Conservation (phyloP, 2,797 vertebrate species). For the Selene dorsalis region DNA sequence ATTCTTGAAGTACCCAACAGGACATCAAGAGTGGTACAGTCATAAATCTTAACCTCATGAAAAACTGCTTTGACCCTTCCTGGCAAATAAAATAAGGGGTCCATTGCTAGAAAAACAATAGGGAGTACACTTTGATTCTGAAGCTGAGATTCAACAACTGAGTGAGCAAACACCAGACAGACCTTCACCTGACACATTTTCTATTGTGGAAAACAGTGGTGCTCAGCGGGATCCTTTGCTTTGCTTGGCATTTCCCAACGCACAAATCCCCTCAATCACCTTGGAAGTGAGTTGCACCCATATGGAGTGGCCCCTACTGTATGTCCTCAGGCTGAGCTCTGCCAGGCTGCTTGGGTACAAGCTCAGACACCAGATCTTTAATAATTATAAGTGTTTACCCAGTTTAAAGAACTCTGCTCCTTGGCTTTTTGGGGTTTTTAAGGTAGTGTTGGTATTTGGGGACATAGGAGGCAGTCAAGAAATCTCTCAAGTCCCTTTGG, state of each 20-base stretch:
- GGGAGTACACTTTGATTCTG: background rate
- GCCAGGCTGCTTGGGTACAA: slow-evolving; percentile 13
- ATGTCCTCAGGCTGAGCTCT: slow-evolving; percentile 7
- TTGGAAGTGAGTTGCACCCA: background rate
- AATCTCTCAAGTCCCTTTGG: slow-evolving; percentile 39
- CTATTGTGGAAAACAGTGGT: background rate
- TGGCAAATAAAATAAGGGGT: background rate
- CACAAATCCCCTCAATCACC: background rate
- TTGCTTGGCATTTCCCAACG: slow-evolving; percentile 8
- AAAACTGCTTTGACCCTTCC: background rate
- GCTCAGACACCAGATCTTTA: slow-evolving; percentile 12
- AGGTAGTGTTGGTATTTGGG: slow-evolving; percentile 39
- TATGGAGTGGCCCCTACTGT: background rate
- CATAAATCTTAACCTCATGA: background rate
- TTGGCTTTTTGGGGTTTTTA: slow-evolving; percentile 51
- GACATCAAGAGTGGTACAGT: background rate
- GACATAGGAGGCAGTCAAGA: slow-evolving; percentile 35
- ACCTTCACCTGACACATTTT: background rate
- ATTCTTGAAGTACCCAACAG: background rate
- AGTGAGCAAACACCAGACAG: background rate
- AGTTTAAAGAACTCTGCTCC: slow-evolving; percentile 49
- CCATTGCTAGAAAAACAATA: background rate
- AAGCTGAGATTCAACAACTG: background rate
- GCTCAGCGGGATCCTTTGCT: background rate
- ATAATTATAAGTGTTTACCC: slow-evolving; percentile 38